Conservation (phyloP, 1,140 invertebrate genomes). For the Calycopis cecrops region DNA sequence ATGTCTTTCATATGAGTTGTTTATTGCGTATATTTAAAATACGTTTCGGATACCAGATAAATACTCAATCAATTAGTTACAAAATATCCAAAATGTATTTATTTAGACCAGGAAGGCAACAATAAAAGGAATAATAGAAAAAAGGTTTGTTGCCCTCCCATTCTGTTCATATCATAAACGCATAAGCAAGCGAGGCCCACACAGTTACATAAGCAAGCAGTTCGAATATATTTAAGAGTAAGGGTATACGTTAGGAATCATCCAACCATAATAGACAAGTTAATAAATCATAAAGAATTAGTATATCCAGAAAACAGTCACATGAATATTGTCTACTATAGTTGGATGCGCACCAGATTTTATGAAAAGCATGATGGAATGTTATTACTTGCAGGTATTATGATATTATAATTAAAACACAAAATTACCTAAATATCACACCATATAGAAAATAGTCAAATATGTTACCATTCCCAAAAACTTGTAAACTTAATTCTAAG, state of each 20-base stretch:
- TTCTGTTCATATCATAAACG: background rate
- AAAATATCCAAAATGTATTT: background rate
- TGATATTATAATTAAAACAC: background rate
- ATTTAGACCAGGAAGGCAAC: background rate
- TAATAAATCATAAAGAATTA: background rate
- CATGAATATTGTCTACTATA: constrained; percentile 9
- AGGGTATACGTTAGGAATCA: background rate
- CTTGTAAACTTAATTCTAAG: background rate
- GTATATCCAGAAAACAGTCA: background rate
- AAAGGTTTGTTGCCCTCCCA: constrained; percentile 13
- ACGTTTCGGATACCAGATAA: background rate
- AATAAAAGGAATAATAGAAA: background rate
- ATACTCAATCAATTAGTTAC: constrained; percentile 7
- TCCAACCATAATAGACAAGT: background rate
- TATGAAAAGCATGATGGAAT: constrained; percentile 28
- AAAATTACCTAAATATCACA: constrained; percentile 6
- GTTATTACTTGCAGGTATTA: constrained; percentile 6
- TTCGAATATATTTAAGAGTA: background rate
- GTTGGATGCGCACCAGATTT: constrained; percentile 27
- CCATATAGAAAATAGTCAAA: constrained; percentile 5
- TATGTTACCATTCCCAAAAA: constrained; percentile 15
- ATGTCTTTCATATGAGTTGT: background rate
- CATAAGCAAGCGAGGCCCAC: constrained; percentile 1
- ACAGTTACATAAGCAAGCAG: background rate
- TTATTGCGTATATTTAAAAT: background rate